Percentiles rank a stretch among this genome's conserved stretches.
phyloP scores from a whole-genome alignment of 2,888 invertebrate species.

The Rhorus exstirpatorius region DNA sequence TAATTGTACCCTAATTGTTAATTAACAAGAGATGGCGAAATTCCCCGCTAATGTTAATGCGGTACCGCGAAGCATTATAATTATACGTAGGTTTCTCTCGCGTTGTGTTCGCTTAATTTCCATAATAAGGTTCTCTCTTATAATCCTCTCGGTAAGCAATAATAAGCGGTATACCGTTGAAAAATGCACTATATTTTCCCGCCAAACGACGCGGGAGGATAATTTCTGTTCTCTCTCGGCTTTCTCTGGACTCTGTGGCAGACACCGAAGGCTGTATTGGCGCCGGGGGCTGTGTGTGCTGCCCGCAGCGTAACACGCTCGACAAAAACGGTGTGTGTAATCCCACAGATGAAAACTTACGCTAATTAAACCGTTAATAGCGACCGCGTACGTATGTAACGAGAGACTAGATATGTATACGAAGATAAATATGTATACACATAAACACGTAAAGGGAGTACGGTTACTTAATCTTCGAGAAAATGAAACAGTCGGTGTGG shows the following conservation, averaged over 20 bases:
- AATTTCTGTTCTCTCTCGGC: slow-evolving; percentile 65
- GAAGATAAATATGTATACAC: neutral
- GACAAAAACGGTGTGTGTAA: slow-evolving; percentile 75
- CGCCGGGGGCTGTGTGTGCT: slow-evolving; percentile 31
- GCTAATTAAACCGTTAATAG: slow-evolving; percentile 86
- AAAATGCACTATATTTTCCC: slow-evolving; percentile 68
- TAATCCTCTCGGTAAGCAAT: slow-evolving; percentile 79
- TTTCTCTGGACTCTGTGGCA: slow-evolving; percentile 32
- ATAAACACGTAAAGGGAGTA: slow-evolving; percentile 49
- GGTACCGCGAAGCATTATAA: slow-evolving; percentile 21
- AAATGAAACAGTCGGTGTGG: slow-evolving; percentile 82
- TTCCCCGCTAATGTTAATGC: slow-evolving; percentile 8
- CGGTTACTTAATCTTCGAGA: slow-evolving; percentile 84
- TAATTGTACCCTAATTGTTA: slow-evolving; percentile 18
- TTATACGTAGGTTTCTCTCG: slow-evolving; percentile 5
- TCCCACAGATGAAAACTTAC: slow-evolving; percentile 85
- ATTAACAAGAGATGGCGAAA: slow-evolving; percentile 18
- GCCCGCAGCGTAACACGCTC: slow-evolving; percentile 51
- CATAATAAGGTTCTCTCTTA: slow-evolving; percentile 73
- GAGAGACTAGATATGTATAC: slow-evolving; percentile 65
- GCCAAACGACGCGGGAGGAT: slow-evolving; percentile 43
- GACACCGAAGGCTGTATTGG: slow-evolving; percentile 27
- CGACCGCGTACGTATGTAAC: slow-evolving; percentile 82
- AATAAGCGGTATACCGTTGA: slow-evolving; percentile 78
- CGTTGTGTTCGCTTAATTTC: slow-evolving; percentile 74